These are phyloP conservation scores for Propithecus deckenii DNA, from an alignment of 2,797 vertebrate species.

Conservation along the genomic window DNA sequence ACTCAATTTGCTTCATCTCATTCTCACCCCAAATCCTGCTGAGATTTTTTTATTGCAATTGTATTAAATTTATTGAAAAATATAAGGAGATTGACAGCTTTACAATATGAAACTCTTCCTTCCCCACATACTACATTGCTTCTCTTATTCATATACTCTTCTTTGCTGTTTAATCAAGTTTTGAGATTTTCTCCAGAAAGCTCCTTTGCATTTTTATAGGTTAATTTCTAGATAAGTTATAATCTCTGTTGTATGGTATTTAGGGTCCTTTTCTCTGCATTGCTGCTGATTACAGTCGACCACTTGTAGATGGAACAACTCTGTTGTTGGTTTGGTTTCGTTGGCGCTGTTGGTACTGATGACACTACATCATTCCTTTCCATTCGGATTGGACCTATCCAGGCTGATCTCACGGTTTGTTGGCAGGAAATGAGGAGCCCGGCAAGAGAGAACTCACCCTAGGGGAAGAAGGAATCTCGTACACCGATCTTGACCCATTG, in stretches of 20 bases:
- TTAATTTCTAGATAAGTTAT: neutral
- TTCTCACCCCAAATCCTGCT: neutral
- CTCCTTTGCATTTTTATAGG: neutral
- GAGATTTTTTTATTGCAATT: neutral
- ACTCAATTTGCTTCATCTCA: neutral
- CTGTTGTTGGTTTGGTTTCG: too few species aligned
- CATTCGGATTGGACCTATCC: too few species aligned
- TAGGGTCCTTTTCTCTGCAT: neutral
- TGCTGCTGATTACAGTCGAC: neutral
- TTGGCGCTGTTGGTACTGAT: neutral
- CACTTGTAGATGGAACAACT: too few species aligned
- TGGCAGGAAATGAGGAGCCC: neutral
- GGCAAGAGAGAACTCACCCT: neutral
- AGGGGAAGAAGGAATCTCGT: neutral
- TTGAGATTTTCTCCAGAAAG: neutral
- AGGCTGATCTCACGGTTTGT: neutral
- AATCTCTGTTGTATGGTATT: neutral
- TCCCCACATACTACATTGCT: fast-evolving
- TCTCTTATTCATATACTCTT: neutral
- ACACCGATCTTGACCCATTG: too few species aligned
- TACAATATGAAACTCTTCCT: too few species aligned
- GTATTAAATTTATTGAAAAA: neutral
- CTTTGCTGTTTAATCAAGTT: neutral
- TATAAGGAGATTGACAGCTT: neutral
- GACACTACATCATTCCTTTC: fast-evolving